Evolutionary conservation across 2,797 vertebrate species (phyloP).

Genomic region (Steatocranus sp.): DNA sequence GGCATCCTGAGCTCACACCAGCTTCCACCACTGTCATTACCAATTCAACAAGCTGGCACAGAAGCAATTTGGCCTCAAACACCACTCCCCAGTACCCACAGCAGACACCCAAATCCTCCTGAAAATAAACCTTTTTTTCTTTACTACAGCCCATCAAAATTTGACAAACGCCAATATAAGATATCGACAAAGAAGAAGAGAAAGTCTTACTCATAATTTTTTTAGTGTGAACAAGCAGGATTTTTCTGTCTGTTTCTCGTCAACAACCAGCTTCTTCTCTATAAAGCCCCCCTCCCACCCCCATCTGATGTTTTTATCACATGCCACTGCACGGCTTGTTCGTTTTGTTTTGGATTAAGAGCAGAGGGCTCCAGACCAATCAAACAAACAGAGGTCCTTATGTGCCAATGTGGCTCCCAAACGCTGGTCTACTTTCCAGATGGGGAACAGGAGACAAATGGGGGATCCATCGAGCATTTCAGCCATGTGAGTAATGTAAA

Average conservation of each 20-base stretch:
- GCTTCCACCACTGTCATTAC: conserved; percentile 18
- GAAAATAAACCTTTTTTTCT: conserved; percentile 26
- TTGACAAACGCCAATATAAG: conserved; percentile 38
- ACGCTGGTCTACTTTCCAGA: conserved; percentile 45
- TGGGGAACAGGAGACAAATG: conserved; percentile 39
- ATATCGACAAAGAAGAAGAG: conserved; percentile 24
- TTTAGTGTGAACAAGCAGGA: conserved; percentile 15
- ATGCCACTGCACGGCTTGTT: conserved; percentile 51
- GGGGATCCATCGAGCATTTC: conserved; percentile 39
- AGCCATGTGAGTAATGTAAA: conserved; percentile 53
- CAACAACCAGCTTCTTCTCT: conserved; percentile 20
- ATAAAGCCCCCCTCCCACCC: conserved; percentile 16
- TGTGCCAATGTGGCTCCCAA: conserved; percentile 59
- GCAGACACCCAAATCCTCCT: neutral
- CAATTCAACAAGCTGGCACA: conserved; percentile 37
- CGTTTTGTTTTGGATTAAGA: conserved; percentile 71
- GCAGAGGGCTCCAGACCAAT: conserved; percentile 61
- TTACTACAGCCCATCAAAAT: conserved; percentile 38
- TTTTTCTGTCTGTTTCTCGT: conserved; percentile 23
- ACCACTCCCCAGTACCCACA: neutral
- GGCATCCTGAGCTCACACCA: conserved; percentile 22
- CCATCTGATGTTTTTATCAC: conserved; percentile 64
- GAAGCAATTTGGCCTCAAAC: conserved; percentile 36
- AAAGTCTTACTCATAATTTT: conserved; percentile 18
- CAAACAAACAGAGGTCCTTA: conserved; percentile 56